These are phyloP conservation scores for Leistus spinibarbis DNA, from an alignment of 2,888 invertebrate genomes.

Conservation along the genomic window DNA sequence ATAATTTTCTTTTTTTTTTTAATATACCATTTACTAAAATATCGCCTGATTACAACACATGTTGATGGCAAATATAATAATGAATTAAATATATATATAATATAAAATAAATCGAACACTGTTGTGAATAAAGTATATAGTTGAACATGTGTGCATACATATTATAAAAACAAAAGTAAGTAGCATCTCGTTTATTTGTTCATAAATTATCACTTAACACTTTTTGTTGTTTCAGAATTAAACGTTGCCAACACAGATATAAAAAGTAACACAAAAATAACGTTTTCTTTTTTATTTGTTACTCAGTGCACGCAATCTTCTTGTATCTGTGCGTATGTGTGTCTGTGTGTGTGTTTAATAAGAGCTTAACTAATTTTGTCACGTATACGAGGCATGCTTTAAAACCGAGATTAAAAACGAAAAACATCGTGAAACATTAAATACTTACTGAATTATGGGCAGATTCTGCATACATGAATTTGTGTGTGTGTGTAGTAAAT, in stretches of 20 bases:
- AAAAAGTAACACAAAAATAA: too few relatives aligned
- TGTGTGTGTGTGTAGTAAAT: background rate
- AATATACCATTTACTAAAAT: too few relatives aligned
- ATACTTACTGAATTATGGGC: conserved; percentile 16
- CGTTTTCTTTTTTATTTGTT: background rate
- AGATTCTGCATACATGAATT: background rate
- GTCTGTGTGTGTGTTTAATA: background rate
- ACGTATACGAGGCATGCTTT: background rate
- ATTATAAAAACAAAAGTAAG: background rate
- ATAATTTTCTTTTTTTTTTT: too few relatives aligned
- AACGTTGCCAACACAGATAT: background rate
- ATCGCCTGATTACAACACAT: too few relatives aligned
- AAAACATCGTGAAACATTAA: conserved; percentile 2
- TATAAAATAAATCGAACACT: background rate
- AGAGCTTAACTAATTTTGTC: background rate
- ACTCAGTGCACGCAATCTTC: background rate
- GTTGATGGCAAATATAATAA: too few relatives aligned
- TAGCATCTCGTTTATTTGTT: background rate
- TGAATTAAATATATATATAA: too few relatives aligned
- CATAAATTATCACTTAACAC: background rate
- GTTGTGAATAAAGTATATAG: background rate
- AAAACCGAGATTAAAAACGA: conserved; percentile 22
- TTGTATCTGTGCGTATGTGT: background rate
- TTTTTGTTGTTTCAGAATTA: background rate
- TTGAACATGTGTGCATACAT: background rate